Base-by-base conservation (phyloP, 2,113 vertebrate genomes). In the Tenrec ecaudatus region DNA sequence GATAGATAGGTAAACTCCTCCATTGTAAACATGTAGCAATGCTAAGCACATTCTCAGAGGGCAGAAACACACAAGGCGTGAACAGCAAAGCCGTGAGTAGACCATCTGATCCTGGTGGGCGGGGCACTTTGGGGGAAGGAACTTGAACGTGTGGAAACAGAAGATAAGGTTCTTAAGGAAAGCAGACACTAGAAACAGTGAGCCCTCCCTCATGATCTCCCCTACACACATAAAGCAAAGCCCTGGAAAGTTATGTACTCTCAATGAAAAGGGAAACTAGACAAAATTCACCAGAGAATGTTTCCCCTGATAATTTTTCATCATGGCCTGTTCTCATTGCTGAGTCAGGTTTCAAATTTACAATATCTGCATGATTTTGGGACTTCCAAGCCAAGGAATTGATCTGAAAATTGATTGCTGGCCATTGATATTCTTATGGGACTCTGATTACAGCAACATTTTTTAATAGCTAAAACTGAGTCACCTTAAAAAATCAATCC, bases 321-420 rank as follows among this genome's bases (percentile, higher is more conserved):
- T 58, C 33, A 73, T 68, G 15, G 31, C 53, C 71, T 81, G 29
- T 82, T 38, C 27, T 27, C 78, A 14, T n/a, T 8, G 53, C 33
- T 66, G 33, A 85, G 80, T 58, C 62, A 22, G 19, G 2, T 66
- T 95, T 92, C 43, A 79, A 71, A 69, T 80, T 53, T 88, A 31
- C 25, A 57, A 60, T 58, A 80, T 40, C 47, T 85, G 8, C 88
- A 88, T 91, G 33, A 90, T 62, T 47, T 38, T 71, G 58, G 14
- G 60, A 93, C 22, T 77, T 93, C 7, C 14, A 90, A 88, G 25
- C 27, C 47, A 75, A 73, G 69, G 90, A 94, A 57, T 71, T 81
- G 29, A 69, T 43, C 81, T 62, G 68, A 81, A 90, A 82, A 82
- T 73, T 89, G 29, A 27, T 91, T 53, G 73, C 16, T 86, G 23